Conservation (phyloP, 2,113 vertebrate genomes). For the Ageneiosus marmoratus region DNA sequence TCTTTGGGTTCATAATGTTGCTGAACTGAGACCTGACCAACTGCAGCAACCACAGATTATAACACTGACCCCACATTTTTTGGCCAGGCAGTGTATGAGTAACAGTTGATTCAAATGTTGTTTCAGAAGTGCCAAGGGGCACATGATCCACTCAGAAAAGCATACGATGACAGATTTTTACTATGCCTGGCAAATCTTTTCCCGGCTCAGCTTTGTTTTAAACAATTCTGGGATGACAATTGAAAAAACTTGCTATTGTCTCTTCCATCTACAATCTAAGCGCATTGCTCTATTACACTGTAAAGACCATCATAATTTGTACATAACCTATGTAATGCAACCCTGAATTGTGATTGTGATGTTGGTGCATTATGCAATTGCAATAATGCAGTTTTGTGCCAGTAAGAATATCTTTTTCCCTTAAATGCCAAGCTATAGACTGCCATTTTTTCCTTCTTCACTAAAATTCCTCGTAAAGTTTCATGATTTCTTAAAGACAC, state of each 20-base stretch:
- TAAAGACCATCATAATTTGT: not conserved
- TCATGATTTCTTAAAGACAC: not conserved
- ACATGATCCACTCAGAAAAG: not conserved
- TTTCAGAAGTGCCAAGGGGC: not conserved
- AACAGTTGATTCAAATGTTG: not conserved
- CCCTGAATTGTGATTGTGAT: not conserved
- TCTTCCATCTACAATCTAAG: not conserved
- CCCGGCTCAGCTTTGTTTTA: not conserved
- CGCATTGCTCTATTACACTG: not conserved
- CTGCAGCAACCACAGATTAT: too few relatives aligned
- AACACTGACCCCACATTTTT: too few relatives aligned
- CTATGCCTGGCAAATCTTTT: not conserved
- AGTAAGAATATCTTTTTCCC: not conserved
- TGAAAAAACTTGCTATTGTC: not conserved
- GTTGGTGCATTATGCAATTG: not conserved
- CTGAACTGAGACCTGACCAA: too few relatives aligned
- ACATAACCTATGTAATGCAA: not conserved
- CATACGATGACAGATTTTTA: not conserved
- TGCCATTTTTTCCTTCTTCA: slow-evolving; percentile 7
- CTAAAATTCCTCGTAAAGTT: not conserved
- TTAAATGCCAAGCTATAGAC: not conserved
- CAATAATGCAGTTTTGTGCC: not conserved
- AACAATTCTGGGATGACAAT: not conserved
- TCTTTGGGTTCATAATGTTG: too few relatives aligned
- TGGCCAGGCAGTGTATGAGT: too few relatives aligned